A percentile compares a stretch with the other conserved stretches of the same genome.
Evolutionary conservation across 2,113 vertebrate species (phyloP).

Genomic region (Alectura lathami): DNA sequence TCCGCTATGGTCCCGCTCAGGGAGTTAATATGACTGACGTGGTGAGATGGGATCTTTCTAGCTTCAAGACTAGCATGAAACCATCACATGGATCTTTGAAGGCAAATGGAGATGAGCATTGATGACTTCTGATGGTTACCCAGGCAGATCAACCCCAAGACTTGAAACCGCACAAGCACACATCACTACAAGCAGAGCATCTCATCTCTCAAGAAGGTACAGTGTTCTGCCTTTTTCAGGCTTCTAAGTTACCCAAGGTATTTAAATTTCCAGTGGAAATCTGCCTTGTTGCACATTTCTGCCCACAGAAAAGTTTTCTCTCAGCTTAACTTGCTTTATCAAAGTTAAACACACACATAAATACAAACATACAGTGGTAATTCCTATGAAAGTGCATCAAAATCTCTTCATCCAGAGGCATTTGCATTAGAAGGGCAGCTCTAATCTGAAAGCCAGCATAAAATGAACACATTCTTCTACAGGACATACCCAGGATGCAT

Average conservation of each 20-base stretch:
- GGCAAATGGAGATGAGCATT: background rate
- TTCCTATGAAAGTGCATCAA: background rate
- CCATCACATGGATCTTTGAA: background rate
- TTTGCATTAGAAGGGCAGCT: background rate
- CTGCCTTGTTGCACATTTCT: background rate
- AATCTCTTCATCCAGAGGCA: background rate
- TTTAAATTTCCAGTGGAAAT: background rate
- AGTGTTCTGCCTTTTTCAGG: background rate
- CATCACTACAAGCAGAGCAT: background rate
- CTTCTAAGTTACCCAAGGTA: background rate
- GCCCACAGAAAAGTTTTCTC: background rate
- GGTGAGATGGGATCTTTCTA: background rate
- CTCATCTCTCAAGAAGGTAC: background rate
- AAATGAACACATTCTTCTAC: background rate
- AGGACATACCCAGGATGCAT: background rate
- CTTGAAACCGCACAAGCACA: accelerated
- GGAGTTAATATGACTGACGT: background rate
- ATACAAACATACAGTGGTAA: background rate
- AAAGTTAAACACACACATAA: background rate
- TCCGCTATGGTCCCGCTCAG: background rate
- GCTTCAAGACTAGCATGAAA: background rate
- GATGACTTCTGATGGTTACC: background rate
- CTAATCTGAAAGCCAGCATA: background rate
- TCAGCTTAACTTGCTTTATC: background rate
- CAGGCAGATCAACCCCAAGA: background rate